Percentiles rank a stretch among this genome's conserved stretches.
Evolutionary conservation across 2,888 invertebrate genomes (phyloP).

Genomic region (Zhengitettix transpicula): DNA sequence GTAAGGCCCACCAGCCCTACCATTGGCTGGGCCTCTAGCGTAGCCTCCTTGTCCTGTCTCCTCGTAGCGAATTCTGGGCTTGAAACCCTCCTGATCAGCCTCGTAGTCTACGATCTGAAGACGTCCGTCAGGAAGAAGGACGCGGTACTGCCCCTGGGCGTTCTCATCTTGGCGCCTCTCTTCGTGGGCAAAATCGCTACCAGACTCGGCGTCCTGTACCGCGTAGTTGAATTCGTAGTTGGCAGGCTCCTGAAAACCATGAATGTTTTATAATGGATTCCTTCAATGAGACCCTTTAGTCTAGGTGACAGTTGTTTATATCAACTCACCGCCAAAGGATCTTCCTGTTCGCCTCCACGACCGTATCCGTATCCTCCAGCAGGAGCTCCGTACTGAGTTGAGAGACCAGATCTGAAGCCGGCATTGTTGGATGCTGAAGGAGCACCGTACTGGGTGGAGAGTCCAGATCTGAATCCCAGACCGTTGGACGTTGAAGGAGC

Average conservation of each 20-base stretch:
- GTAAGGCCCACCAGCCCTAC: background rate
- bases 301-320: background rate
- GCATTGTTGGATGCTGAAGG: background rate
- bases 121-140: slow-evolving; percentile 25
- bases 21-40: background rate
- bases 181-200: slow-evolving; percentile 26
- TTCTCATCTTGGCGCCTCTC: slow-evolving; percentile 25
- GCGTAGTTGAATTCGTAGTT: slow-evolving; percentile 25
- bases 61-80: slow-evolving; percentile 49
- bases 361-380: background rate
- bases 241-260: slow-evolving; percentile 17
- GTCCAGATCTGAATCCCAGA: background rate
- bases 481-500: background rate
- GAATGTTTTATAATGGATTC: background rate
- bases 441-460: background rate
- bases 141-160: slow-evolving; percentile 26
- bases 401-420: background rate
- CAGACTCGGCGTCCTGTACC: slow-evolving; percentile 22
- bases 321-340: background rate
- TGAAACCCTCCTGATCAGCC: slow-evolving; percentile 49
- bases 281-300: background rate
- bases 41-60: slow-evolving; percentile 15
- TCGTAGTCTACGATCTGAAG: slow-evolving; percentile 48
- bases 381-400: background rate
- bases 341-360: background rate